Base-by-base conservation (phyloP, 2,797 vertebrate species). In the Macropus fuliginosus region DNA sequence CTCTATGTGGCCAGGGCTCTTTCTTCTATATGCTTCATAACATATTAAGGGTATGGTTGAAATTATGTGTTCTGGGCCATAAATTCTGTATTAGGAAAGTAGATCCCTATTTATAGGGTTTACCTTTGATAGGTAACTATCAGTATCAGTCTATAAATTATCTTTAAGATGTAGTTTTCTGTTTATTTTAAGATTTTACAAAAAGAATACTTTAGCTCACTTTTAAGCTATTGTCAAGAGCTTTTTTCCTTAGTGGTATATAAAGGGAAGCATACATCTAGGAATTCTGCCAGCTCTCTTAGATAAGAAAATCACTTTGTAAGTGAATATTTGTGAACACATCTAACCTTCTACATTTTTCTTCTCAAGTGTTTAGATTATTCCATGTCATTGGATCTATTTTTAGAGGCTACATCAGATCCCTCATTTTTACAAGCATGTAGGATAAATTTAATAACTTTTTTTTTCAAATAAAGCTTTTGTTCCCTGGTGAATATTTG, bases 281-380 rank as follows among this genome's bases (percentile, higher is more conserved):
- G 97, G 96, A 97, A 96, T 97, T 94, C 93, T 97, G 96, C 96
- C 97, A 97, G 91, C 94, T 92, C 10, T 91, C 62, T 97, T 97
- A 98, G 94, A 94, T 98, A 97, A 97, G 97, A 98, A 97, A 97
- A 97, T 97, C 95, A 95, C 96, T 97, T 96, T 97, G 91, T 93
- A 91, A 97, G 96, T 94, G 96, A 97, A 81, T 98, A 91, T 96
- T 95, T 96, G 56, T 94, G 95, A 97, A 59, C 92, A 95, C 91
- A 95, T 95, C 74, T 94, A 97, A 95, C 21, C 9, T 93, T 96
- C 93, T 94, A 62, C 94, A 6, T 93, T 97, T 89, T 1, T 55
- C 59, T 91, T 92, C 55, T 91, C 74, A 46, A 3, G 0, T 0
- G 27, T 93, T 93, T 93, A 94, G 24, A n/a, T 6, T 0, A 24